Base-by-base conservation (phyloP, 2,888 invertebrate species). In the Helicoverpa assulta region DNA sequence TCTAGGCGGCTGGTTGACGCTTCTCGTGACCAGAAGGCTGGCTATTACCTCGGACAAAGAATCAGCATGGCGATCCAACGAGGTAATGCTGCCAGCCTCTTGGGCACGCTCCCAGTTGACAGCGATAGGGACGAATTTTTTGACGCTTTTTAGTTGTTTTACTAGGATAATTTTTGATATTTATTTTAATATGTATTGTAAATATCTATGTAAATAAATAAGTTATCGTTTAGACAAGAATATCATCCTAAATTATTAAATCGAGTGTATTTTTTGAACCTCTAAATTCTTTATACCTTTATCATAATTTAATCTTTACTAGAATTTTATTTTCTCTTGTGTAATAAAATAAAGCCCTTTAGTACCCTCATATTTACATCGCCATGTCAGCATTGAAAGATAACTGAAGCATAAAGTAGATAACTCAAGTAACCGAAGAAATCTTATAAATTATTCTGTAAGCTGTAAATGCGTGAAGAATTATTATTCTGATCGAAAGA, bases 401-500 rank as follows among this genome's bases (percentile, higher is more conserved):
- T 55, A 53, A 53, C 19, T 7, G 26, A 53, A 26, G 53, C 16
- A 53, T 53, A 26, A 53, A 53, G 21, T 26, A 53, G 47, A 47
- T 53, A 61, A 52, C 33, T 54, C 2, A 51, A 40, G 16, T 52
- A 63, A 26, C 12, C 19, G 33, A 52, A 75, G 43, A 55, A 73
- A 67, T 43, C 52, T 53, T 53, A 66, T 67, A 62, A 67, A 63
- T 67, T 52, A 78, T 62, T 43, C 26, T 5, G 10, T 43, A 43
- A 63, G 40, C 10, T 18, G 2, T 21, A 72, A 29, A 66, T 75
- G 57, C 54, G 18, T 53, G 37, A 40, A 57, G 40, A 62, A 33
- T 59, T 16, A 63, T 56, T 10, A 62, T 67, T 75, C 56, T 67
- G 67, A 73, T 59, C 40, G 12, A 62, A 73, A 59, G 59, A 67